Percentiles rank a stretch among this genome's conserved stretches.
Evolutionary conservation across 1,140 invertebrate species (phyloP).

Genomic region (Calycopis cecrops): DNA sequence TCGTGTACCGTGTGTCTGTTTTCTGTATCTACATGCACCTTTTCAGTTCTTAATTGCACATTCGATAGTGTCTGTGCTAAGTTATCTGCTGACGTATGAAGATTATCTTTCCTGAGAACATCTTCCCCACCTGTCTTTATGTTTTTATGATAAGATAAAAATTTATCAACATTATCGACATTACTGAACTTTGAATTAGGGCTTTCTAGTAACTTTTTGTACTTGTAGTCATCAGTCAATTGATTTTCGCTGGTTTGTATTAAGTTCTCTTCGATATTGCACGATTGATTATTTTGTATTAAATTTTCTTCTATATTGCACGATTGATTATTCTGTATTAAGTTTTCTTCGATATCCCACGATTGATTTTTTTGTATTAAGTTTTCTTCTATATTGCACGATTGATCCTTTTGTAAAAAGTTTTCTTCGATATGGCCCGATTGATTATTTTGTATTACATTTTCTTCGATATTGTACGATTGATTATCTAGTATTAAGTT

Average conservation of each 20-base stretch:
- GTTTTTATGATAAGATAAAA: not conserved
- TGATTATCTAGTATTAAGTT: not conserved
- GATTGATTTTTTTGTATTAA: constrained; percentile 7
- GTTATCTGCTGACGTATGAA: constrained; percentile 2
- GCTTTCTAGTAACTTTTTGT: constrained; percentile 42
- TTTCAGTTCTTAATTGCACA: constrained; percentile 25
- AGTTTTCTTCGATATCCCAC: not conserved
- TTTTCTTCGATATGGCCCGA: not conserved
- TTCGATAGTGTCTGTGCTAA: not conserved
- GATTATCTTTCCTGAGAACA: constrained; percentile 1
- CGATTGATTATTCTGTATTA: not conserved
- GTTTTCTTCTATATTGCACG: too few relatives aligned
- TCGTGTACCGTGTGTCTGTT: constrained; percentile 57
- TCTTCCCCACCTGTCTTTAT: not conserved
- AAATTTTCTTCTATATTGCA: too few relatives aligned
- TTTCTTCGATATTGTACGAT: too few relatives aligned
- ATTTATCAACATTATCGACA: not conserved
- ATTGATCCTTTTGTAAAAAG: not conserved
- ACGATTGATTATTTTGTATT: constrained; percentile 6
- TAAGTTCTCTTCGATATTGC: not conserved
- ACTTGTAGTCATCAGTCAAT: constrained; percentile 63
- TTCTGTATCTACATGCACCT: constrained; percentile 14
- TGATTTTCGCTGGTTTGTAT: not conserved
- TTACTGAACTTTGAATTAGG: constrained; percentile 8
- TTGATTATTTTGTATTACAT: constrained; percentile 9